Percentiles rank a stretch among this genome's conserved stretches.
Evolutionary conservation across 2,113 vertebrate species (phyloP).

Genomic region (Semnornis frantzii): DNA sequence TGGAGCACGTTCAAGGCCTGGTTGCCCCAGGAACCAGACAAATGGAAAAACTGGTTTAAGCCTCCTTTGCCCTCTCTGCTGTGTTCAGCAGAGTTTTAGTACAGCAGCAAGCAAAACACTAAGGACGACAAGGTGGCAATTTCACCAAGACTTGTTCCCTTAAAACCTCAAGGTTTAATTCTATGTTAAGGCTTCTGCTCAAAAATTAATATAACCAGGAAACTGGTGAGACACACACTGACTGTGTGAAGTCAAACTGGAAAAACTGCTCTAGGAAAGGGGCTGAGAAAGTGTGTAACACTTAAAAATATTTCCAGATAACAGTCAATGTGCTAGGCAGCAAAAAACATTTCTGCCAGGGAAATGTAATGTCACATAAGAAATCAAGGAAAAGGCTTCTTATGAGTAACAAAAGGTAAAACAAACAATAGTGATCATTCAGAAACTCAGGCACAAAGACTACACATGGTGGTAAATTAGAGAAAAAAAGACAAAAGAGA

Average conservation of each 20-base stretch:
- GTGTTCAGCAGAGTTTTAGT: neutral
- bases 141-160: neutral
- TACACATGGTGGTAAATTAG: neutral
- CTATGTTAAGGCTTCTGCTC: neutral
- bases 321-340: neutral
- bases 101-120: neutral
- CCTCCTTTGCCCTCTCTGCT: neutral
- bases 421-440: neutral
- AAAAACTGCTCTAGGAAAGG: neutral
- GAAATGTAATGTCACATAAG: neutral
- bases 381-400: neutral
- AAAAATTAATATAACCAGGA: constrained; percentile 1
- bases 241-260: neutral
- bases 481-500: neutral
- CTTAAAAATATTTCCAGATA: neutral
- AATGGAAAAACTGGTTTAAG: neutral
- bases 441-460: neutral
- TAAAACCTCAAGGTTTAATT: neutral
- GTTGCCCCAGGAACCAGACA: neutral
- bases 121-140: neutral
- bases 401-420: neutral
- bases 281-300: neutral
- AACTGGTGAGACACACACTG: neutral
- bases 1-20: neutral
- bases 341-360: neutral